Evolutionary conservation across 2,888 invertebrate species (phyloP).

Genomic region (Lithophane semibrunnea): DNA sequence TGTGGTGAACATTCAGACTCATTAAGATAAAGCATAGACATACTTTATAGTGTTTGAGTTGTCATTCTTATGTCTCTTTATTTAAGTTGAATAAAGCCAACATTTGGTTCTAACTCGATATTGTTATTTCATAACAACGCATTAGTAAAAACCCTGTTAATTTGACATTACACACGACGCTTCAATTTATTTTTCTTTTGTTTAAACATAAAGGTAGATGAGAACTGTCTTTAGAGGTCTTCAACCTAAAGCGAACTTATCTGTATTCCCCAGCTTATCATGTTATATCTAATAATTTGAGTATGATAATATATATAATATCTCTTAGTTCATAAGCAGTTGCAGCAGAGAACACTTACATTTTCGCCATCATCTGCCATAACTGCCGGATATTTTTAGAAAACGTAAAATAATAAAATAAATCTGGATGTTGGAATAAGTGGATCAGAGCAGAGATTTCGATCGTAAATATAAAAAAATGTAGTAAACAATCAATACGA

Average conservation of each 20-base stretch:
- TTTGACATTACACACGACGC: no score
- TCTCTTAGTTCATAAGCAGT: not conserved
- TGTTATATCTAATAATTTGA: not conserved
- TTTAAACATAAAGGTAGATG: no score
- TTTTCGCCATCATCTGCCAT: constrained; percentile 88
- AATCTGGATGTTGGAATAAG: not conserved
- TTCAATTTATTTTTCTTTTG: no score
- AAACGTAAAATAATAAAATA: not conserved
- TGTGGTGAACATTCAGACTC: no score
- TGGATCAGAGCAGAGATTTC: not conserved
- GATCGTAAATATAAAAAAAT: not conserved
- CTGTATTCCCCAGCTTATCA: not conserved
- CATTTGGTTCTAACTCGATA: no score
- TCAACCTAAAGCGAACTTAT: not conserved
- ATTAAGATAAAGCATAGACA: no score
- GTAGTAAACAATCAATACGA: constrained; percentile 42
- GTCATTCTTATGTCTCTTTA: no score
- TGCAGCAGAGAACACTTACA: constrained; percentile 73
- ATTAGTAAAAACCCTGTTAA: no score
- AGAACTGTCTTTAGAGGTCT: not conserved
- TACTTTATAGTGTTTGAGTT: no score
- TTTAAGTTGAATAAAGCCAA: no score
- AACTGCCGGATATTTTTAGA: not conserved
- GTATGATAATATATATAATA: not conserved
- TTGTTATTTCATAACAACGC: no score